A percentile compares a stretch with the other conserved stretches of the same genome.
Conservation (phyloP, 2,888 invertebrate genomes). For the Drosophila buzzatii region DNA sequence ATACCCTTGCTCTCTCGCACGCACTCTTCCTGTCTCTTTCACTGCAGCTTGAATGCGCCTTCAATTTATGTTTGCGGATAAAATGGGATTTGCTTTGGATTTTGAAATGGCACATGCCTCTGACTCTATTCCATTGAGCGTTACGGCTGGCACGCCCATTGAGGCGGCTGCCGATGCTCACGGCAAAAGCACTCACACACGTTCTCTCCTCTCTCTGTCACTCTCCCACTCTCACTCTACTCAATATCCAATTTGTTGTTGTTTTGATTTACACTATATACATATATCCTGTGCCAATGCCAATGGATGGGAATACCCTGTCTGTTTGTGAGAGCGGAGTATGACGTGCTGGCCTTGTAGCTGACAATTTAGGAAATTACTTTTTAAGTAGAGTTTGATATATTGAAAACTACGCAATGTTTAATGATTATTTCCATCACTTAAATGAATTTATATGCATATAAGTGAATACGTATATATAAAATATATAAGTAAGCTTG, state of each 20-base stretch:
- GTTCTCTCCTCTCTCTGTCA: too few species aligned
- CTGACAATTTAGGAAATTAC: too few species aligned
- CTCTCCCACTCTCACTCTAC: slow-evolving; percentile 13
- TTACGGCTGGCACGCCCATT: slow-evolving; percentile 50
- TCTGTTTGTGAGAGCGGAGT: neutral
- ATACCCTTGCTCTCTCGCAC: neutral
- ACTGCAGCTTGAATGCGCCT: slow-evolving; percentile 71
- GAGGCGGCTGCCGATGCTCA: slow-evolving; percentile 38
- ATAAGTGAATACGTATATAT: too few species aligned
- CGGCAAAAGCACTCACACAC: slow-evolving; percentile 26
- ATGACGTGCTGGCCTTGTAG: neutral
- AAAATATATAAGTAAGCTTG: too few species aligned
- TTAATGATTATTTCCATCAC: neutral
- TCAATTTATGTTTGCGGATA: slow-evolving; percentile 82
- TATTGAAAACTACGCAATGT: neutral
- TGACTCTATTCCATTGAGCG: slow-evolving; percentile 42
- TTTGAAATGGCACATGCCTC: slow-evolving; percentile 50
- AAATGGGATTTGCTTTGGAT: slow-evolving; percentile 75
- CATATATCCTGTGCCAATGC: slow-evolving; percentile 16
- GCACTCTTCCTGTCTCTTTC: slow-evolving; percentile 12
- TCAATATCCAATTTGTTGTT: slow-evolving; percentile 76
- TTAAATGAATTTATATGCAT: too few species aligned
- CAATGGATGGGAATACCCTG: slow-evolving; percentile 29
- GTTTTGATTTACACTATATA: slow-evolving; percentile 73
- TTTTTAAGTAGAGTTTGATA: neutral